These are phyloP conservation scores for Elysia chlorotica DNA, from an alignment of 1,140 invertebrate genomes.

Conservation along the genomic window DNA sequence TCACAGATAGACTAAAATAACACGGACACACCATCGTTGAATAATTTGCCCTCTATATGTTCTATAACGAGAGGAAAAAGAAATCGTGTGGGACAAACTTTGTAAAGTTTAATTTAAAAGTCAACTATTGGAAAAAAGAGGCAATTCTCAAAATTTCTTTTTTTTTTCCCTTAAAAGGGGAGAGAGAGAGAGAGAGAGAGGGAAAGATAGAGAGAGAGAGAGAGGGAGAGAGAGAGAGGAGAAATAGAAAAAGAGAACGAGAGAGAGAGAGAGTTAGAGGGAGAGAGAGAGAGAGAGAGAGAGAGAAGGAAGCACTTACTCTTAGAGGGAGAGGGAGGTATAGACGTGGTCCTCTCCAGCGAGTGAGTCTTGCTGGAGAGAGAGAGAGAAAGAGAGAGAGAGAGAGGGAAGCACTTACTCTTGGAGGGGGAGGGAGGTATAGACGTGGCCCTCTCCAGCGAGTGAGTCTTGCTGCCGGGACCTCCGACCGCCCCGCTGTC, in stretches of 20 bases:
- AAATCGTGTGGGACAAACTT: too few relatives aligned
- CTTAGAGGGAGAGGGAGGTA: constrained; percentile 32
- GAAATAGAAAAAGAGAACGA: background rate
- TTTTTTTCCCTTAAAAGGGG: background rate
- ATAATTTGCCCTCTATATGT: too few relatives aligned
- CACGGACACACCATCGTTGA: too few relatives aligned
- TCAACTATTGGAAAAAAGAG: too few relatives aligned
- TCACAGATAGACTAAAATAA: too few relatives aligned
- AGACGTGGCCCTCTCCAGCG: constrained; percentile 34
- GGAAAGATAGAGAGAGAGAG: background rate
- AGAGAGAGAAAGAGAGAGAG: too few relatives aligned
- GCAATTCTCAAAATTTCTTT: too few relatives aligned
- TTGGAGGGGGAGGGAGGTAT: constrained; percentile 33
- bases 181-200: background rate
- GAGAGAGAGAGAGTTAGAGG: background rate
- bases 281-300: background rate
- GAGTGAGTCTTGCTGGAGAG: constrained; percentile 23
- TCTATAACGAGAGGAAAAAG: too few relatives aligned
- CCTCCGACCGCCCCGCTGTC: too few relatives aligned
- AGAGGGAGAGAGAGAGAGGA: background rate
- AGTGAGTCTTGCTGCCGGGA: constrained; percentile 22
- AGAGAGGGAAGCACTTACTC: background rate
- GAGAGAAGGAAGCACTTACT: background rate
- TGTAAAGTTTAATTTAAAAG: too few relatives aligned
- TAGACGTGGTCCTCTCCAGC: constrained; percentile 34